Evolutionary conservation across 2,888 invertebrate species (phyloP).

Genomic region (Tetragnatha montana): DNA sequence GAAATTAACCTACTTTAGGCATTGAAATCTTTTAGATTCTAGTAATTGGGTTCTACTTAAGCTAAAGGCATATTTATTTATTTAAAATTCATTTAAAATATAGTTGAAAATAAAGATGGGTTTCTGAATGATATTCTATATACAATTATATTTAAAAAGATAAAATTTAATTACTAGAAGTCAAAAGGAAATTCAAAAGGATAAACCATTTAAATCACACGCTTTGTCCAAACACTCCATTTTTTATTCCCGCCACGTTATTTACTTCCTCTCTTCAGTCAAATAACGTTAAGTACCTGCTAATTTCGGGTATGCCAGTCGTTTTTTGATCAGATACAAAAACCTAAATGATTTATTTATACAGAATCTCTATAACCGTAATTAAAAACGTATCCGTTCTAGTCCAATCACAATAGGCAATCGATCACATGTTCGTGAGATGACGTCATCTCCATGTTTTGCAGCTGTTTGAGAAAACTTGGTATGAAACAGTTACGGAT

Average conservation of each 20-base stretch:
- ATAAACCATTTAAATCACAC: no score
- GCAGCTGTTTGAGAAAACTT: constrained; percentile 62
- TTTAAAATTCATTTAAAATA: no score
- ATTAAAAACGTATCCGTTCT: constrained; percentile 68
- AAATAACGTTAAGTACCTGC: neutral
- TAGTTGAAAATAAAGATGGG: no score
- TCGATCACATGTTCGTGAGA: constrained; percentile 65
- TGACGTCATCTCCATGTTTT: constrained; percentile 56
- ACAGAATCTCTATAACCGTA: constrained; percentile 35
- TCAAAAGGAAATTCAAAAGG: no score
- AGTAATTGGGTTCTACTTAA: no score
- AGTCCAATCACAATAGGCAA: constrained; percentile 51
- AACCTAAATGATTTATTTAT: constrained; percentile 54
- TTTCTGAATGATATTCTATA: no score
- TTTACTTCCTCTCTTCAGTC: neutral
- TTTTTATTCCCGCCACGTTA: neutral
- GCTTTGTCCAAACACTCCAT: neutral
- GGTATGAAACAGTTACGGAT: constrained; percentile 19
- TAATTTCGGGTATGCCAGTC: neutral
- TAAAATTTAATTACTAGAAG: no score
- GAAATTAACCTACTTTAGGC: no score
- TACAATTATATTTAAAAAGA: no score
- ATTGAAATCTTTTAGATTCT: no score
- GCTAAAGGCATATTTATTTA: no score
- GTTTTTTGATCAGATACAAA: neutral